These are phyloP conservation scores for Neotragus pygmaeus DNA, from an alignment of 2,113 vertebrate species.

Conservation along the genomic window DNA sequence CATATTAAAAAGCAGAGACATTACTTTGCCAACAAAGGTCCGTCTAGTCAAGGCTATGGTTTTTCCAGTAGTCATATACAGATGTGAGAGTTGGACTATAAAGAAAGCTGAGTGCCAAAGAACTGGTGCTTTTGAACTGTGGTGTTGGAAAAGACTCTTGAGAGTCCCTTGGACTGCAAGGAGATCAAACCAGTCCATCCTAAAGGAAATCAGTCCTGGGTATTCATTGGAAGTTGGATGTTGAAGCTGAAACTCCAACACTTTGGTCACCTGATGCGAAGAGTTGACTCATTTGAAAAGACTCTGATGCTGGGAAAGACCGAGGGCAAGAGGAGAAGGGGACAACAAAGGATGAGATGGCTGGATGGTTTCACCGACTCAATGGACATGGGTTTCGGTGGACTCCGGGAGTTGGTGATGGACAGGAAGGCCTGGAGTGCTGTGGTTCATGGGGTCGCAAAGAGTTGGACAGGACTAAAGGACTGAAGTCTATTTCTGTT, in stretches of 20 bases:
- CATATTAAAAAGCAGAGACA: too few species aligned
- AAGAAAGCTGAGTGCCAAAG: neutral
- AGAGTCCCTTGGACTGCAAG: neutral
- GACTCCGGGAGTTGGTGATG: neutral
- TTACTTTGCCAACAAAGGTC: too few species aligned
- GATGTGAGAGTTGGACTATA: too few species aligned
- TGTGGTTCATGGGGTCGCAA: neutral
- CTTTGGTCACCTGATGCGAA: neutral
- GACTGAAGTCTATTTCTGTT: neutral
- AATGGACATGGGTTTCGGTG: neutral
- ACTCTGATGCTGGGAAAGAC: neutral
- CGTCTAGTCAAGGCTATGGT: too few species aligned
- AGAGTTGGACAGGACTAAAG: fast-evolving
- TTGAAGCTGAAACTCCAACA: neutral
- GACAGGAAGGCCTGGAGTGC: neutral
- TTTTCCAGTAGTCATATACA: too few species aligned
- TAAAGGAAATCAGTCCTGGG: neutral
- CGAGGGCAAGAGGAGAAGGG: neutral
- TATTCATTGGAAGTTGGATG: neutral
- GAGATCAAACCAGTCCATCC: neutral
- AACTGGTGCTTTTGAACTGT: neutral
- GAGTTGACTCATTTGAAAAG: neutral
- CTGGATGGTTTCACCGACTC: neutral
- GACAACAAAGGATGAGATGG: neutral
- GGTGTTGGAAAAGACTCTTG: neutral